phyloP scores from a whole-genome alignment of 2,113 vertebrate species.

The Aptenodytes patagonicus region DNA sequence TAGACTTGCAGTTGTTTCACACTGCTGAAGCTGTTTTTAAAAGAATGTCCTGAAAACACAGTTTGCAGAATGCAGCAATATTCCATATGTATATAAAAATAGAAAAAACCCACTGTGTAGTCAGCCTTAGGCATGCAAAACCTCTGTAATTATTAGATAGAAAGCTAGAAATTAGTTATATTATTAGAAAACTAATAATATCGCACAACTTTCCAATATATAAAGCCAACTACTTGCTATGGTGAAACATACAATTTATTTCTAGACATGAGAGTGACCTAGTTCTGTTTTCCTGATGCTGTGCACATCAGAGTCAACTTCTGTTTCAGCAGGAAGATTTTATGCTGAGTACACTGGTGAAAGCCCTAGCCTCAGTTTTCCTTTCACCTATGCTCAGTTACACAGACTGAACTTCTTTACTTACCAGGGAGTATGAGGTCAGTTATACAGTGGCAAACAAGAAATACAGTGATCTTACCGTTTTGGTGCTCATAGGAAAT shows the following conservation, averaged over 20 bases:
- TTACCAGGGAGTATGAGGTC: neutral
- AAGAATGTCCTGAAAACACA: neutral
- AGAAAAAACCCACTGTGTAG: neutral
- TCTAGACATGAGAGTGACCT: slow-evolving; percentile 21
- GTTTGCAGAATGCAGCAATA: neutral
- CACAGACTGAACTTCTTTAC: neutral
- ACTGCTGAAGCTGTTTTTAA: neutral
- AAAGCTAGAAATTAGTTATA: neutral
- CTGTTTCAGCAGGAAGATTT: neutral
- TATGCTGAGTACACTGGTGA: neutral
- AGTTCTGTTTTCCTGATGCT: slow-evolving; percentile 52
- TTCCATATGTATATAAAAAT: neutral
- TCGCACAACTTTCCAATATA: neutral
- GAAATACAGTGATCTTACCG: neutral
- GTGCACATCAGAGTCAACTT: neutral
- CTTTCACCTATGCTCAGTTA: neutral
- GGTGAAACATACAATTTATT: neutral
- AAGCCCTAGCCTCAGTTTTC: neutral
- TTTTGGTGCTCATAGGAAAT: neutral
- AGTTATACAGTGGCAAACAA: neutral
- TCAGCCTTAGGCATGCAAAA: neutral
- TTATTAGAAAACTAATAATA: neutral
- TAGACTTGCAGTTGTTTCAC: neutral
- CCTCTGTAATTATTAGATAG: neutral
- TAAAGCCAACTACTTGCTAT: neutral